These are phyloP conservation scores for Asbolus verrucosus DNA, from an alignment of 1,140 invertebrate genomes.

Conservation along the genomic window DNA sequence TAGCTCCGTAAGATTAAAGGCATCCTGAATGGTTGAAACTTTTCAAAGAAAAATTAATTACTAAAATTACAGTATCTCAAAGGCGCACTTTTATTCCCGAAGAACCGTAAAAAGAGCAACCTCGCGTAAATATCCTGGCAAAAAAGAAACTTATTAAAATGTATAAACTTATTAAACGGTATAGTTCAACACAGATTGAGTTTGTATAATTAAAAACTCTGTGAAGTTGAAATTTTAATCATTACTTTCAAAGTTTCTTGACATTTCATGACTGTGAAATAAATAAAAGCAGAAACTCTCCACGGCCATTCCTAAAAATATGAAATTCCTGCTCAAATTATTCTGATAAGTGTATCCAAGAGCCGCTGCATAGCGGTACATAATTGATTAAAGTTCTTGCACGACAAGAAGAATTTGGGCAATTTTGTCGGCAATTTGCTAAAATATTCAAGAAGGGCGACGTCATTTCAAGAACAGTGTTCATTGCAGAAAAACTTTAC, in stretches of 20 bases:
- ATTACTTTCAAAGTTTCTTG: slow-evolving; percentile 20
- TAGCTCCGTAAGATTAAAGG: background rate
- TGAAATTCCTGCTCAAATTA: too few species aligned
- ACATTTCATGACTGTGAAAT: too few species aligned
- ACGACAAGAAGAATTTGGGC: background rate
- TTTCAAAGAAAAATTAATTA: slow-evolving; percentile 21
- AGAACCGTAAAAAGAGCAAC: slow-evolving; percentile 15
- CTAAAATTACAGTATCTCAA: slow-evolving; percentile 1
- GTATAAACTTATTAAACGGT: slow-evolving; percentile 31
- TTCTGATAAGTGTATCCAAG: too few species aligned
- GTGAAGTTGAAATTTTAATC: slow-evolving; percentile 13
- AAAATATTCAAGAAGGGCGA: background rate
- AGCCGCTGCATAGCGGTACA: background rate
- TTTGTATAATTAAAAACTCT: slow-evolving; percentile 34
- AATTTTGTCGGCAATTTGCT: slow-evolving; percentile 3
- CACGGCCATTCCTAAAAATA: background rate
- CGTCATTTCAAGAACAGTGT: background rate
- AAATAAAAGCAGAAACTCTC: background rate
- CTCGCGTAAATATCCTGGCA: background rate
- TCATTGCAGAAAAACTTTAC: background rate
- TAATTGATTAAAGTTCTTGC: slow-evolving; percentile 18
- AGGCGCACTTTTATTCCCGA: slow-evolving; percentile 1
- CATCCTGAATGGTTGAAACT: background rate
- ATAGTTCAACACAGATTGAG: slow-evolving; percentile 36
- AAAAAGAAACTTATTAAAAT: slow-evolving; percentile 35